Evolutionary conservation across 1,140 invertebrate genomes (phyloP), one percentile per base, ranked within the genome.

Genomic region (Temnothorax nylanderi): DNA sequence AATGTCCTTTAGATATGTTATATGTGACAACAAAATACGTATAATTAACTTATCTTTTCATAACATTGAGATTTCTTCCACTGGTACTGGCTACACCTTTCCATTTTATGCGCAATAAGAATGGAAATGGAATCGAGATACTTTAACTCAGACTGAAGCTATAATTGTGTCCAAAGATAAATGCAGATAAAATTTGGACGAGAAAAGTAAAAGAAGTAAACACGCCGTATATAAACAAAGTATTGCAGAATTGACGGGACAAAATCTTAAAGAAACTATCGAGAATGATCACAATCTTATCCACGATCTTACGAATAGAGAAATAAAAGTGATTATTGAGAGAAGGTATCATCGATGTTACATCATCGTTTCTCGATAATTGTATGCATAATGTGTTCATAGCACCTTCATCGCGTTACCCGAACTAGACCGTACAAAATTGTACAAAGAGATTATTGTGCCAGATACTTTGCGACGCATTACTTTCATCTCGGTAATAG

Each of bases 321-420:
- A 65, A 44, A 49, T 69, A 51, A 54, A 81, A 69, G 6, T 77
- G 2, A 78, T 65, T 65, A 64, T 76, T 44, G 58, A 34, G 34
- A 2, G 37, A 11, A 47, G 6, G 4, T 51, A 51, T 65, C 18
- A 16, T n/a, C 11, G 8, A 54, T 0, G 7, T 65, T 49, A 8
- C 21, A 49, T 34, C 10, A 62, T 47, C 10, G 6, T 34, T 77
- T 77, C 32, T 26, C 8, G 2, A 34, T 56, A 72, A 54, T 74
- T 54, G 18, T 18, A 2, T 49, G 13, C 21, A 18, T 32, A 56
- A 26, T 37, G 49, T 49, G 37, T 80, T 65, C 1, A 62, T 62
- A 77, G 32, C 18, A n/a, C 6, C 44, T 49, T 2, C 7, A 62
- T 77, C 8, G 5, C 6, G 44, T 44, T 32, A 76, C 4, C 3